Evolutionary conservation across 2,888 invertebrate species (phyloP).

Genomic region (Meliscaeva auricollis): DNA sequence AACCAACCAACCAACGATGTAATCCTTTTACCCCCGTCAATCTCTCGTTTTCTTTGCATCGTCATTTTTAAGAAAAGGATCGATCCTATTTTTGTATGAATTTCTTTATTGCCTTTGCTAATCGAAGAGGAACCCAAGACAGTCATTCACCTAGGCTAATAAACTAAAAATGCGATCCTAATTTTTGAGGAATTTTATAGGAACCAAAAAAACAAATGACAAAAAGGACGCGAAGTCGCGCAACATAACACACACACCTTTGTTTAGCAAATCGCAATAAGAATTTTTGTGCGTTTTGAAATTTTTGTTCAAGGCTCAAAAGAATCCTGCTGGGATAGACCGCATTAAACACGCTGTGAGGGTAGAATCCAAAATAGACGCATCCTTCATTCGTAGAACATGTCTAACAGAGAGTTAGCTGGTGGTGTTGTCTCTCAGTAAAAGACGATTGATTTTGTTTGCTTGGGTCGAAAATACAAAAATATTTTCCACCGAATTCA

Average conservation of each 20-base stretch:
- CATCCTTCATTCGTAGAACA: conserved; percentile 66
- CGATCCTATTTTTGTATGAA: too few relatives aligned
- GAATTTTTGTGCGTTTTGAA: too few relatives aligned
- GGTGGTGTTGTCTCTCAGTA: conserved; percentile 31
- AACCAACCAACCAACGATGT: conserved; percentile 14
- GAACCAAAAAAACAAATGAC: conserved; percentile 16
- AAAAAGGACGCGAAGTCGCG: conserved; percentile 69
- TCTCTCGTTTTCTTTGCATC: conserved; percentile 19
- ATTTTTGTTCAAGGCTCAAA: not conserved
- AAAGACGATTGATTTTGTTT: conserved; percentile 15
- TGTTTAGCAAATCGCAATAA: conserved; percentile 52
- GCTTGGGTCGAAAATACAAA: not conserved
- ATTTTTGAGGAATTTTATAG: conserved; percentile 62
- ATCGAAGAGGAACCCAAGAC: conserved; percentile 38
- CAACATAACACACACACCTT: conserved; percentile 40
- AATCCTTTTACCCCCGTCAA: conserved; percentile 64
- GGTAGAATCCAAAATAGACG: conserved; percentile 32
- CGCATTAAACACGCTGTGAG: conserved; percentile 52
- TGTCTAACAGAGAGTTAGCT: conserved; percentile 51
- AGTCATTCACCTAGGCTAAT: conserved; percentile 62
- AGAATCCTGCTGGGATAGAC: conserved; percentile 55
- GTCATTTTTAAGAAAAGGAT: conserved; percentile 16
- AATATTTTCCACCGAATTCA: conserved; percentile 56
- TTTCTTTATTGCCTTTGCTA: conserved; percentile 33
- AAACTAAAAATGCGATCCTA: conserved; percentile 66